phyloP scores from a whole-genome alignment of 2,888 invertebrate genomes.

The Biston stratarius region DNA sequence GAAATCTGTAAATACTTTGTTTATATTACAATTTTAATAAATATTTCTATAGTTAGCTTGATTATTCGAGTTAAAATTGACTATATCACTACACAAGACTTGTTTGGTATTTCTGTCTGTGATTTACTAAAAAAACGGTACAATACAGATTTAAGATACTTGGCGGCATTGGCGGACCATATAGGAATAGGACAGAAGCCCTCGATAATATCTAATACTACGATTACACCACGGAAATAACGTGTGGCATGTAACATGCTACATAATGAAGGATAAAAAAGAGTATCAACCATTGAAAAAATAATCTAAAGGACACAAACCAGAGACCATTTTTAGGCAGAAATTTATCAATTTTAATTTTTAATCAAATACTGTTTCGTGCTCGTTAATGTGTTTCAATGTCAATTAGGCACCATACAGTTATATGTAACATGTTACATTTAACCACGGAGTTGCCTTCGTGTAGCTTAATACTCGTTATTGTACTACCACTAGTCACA shows the following conservation, averaged over 20 bases:
- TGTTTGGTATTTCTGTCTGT: not conserved
- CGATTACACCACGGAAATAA: not conserved
- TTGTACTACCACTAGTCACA: conserved; percentile 36
- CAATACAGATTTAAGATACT: conserved; percentile 8
- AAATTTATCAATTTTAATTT: too few species aligned
- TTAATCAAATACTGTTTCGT: too few species aligned
- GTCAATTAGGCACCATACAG: too few species aligned
- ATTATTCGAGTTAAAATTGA: conserved; percentile 17
- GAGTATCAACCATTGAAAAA: not conserved
- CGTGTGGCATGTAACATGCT: not conserved
- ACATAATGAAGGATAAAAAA: not conserved
- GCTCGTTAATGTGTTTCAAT: too few species aligned
- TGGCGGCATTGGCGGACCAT: conserved; percentile 15
- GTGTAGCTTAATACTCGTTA: conserved; percentile 18
- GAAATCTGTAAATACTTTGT: not conserved
- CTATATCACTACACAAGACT: conserved; percentile 4
- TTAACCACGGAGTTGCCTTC: not conserved
- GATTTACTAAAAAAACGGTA: not conserved
- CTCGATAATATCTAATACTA: conserved; percentile 5
- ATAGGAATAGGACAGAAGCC: conserved; percentile 5
- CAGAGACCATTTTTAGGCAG: too few species aligned
- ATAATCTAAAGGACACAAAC: too few species aligned
- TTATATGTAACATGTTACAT: not conserved
- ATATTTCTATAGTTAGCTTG: conserved; percentile 1
- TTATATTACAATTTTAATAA: conserved; percentile 10